Percentiles rank a stretch among this genome's conserved stretches.
phyloP scores from a whole-genome alignment of 2,113 vertebrate genomes.

The Athene cunicularia region DNA sequence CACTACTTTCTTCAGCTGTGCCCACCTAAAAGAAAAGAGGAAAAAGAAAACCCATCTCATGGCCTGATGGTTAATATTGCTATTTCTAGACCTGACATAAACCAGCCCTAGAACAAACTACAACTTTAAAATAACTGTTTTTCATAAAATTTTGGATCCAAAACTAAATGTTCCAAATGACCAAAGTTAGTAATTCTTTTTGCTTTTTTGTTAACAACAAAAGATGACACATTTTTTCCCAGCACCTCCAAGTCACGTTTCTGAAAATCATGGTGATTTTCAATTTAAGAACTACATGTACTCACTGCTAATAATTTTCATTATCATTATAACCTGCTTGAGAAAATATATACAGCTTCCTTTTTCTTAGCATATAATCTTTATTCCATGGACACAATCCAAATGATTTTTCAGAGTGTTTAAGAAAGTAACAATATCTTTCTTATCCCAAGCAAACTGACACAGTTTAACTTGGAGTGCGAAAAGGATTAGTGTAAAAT shows the following conservation, averaged over 20 bases:
- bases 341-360: conserved; percentile 8
- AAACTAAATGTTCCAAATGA: not conserved
- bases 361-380: conserved; percentile 42
- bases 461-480: not conserved
- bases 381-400: conserved; percentile 3
- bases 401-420: conserved; percentile 24
- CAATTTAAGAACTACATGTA: conserved; percentile 15
- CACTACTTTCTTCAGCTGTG: conserved; percentile 1
- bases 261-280: conserved; percentile 3
- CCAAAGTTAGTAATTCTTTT: not conserved
- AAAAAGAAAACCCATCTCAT: not conserved
- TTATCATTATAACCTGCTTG: not conserved
- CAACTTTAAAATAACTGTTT: not conserved
- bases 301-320: conserved; percentile 17
- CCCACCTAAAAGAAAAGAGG: not conserved
- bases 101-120: conserved; percentile 3
- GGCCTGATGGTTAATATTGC: not conserved
- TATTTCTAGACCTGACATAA: conserved; percentile 32
- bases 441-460: not conserved
- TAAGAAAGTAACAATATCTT: not conserved
- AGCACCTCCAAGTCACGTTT: conserved; percentile 31
- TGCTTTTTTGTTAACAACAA: conserved; percentile 24
- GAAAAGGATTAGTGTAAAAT: not conserved
- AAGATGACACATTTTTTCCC: conserved; percentile 46
- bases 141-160: conserved; percentile 12